A percentile compares a stretch with the other conserved stretches of the same genome.
phyloP scores from a whole-genome alignment of 2,888 invertebrate genomes.

The Exephanes ischioxanthus region DNA sequence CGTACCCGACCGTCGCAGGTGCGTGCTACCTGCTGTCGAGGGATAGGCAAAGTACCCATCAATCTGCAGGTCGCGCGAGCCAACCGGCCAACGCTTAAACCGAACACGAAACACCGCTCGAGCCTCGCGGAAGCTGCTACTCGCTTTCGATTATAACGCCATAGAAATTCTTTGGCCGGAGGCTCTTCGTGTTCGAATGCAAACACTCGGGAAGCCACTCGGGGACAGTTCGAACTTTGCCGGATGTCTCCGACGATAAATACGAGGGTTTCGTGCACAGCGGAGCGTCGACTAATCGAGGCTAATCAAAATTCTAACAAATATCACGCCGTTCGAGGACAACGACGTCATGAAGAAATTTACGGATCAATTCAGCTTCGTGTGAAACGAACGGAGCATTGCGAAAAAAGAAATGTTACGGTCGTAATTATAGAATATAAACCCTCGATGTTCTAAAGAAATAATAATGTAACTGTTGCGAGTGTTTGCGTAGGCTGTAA shows the following conservation, averaged over 20 bases:
- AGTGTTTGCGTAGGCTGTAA: too few species aligned
- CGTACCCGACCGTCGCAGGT: constrained; percentile 68
- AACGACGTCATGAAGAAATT: background rate
- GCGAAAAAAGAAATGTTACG: background rate
- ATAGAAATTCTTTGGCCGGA: constrained; percentile 31
- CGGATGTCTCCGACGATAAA: constrained; percentile 4
- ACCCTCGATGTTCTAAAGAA: background rate
- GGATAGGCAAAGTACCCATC: constrained; percentile 16
- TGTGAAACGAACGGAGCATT: background rate
- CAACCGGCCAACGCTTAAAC: constrained; percentile 44
- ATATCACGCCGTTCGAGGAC: background rate
- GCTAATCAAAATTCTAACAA: constrained; percentile 24
- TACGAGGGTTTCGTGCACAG: background rate
- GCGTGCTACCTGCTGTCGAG: constrained; percentile 64
- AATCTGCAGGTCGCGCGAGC: constrained; percentile 52
- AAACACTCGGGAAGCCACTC: constrained; percentile 17
- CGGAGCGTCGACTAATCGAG: background rate
- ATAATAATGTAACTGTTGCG: background rate
- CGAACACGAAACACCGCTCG: constrained; percentile 47
- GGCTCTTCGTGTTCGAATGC: constrained; percentile 23
- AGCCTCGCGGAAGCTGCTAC: constrained; percentile 27
- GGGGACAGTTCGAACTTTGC: constrained; percentile 38
- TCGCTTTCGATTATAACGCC: constrained; percentile 19
- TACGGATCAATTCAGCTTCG: background rate
- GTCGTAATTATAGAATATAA: background rate